A percentile compares a stretch with the other conserved stretches of the same genome.
Evolutionary conservation across 2,888 invertebrate species (phyloP).

Genomic region (Dioctria rufipes): DNA sequence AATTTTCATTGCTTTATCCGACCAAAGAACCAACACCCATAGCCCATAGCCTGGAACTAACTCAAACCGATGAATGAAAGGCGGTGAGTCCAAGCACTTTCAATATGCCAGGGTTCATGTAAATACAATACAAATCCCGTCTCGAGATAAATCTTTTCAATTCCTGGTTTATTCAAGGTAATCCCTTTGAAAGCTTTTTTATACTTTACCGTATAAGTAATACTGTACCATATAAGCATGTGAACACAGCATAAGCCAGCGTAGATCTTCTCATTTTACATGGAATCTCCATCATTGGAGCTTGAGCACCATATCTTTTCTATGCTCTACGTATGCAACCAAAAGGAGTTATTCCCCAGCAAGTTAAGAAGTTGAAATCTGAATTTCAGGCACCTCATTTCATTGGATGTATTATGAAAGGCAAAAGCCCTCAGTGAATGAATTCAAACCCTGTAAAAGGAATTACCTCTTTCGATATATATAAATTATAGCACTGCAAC

Average conservation of each 20-base stretch:
- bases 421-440: neutral
- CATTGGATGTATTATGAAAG: neutral
- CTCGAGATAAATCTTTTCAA: slow-evolving; percentile 49
- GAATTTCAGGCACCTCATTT: neutral
- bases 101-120: slow-evolving; percentile 31
- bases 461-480: neutral
- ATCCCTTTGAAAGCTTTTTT: slow-evolving; percentile 50
- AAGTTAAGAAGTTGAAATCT: neutral
- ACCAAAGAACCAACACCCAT: neutral
- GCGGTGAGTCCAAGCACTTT: slow-evolving; percentile 25
- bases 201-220: slow-evolving; percentile 44
- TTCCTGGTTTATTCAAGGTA: slow-evolving; percentile 49
- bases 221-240: slow-evolving; percentile 35
- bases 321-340: slow-evolving; percentile 1
- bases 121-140: slow-evolving; percentile 48
- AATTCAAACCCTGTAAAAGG: neutral
- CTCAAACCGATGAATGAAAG: slow-evolving; percentile 15
- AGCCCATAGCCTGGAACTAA: neutral
- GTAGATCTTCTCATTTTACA: slow-evolving; percentile 47
- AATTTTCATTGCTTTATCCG: slow-evolving; percentile 14
- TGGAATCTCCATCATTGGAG: slow-evolving; percentile 17
- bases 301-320: neutral
- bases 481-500: neutral
- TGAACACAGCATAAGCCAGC: slow-evolving; percentile 37
- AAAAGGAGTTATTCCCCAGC: neutral